A percentile compares a stretch with the other conserved stretches of the same genome.
Evolutionary conservation across 2,888 invertebrate genomes (phyloP).

Genomic region (Malthinus seriepunctatus): DNA sequence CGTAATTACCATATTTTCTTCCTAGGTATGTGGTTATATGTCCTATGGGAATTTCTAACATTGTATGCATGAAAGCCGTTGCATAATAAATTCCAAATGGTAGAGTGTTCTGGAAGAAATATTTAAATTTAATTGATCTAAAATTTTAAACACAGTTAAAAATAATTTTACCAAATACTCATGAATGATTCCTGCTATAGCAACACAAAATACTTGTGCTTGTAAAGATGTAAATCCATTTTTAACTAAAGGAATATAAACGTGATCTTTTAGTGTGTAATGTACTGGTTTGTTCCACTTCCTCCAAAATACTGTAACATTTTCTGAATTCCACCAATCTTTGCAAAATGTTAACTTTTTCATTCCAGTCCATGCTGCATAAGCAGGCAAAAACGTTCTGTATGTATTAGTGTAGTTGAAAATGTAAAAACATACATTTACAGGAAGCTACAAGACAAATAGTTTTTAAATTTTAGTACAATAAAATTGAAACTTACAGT

Average conservation of each 20-base stretch:
- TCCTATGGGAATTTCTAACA: constrained; percentile 10
- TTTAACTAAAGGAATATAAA: constrained; percentile 9
- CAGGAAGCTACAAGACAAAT: constrained; percentile 10
- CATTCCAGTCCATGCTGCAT: constrained; percentile 7
- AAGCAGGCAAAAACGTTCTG: neutral
- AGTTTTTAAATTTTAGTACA: neutral
- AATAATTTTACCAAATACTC: constrained; percentile 12
- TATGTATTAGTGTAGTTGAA: constrained; percentile 3
- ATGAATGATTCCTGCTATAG: constrained; percentile 15
- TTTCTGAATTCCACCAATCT: constrained; percentile 18
- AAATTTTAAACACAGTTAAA: neutral
- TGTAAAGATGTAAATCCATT: neutral
- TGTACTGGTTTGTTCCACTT: constrained; percentile 16
- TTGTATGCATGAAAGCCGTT: neutral
- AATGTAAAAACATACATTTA: constrained; percentile 8
- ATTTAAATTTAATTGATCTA: neutral
- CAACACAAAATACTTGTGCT: constrained; percentile 1
- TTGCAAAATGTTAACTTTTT: neutral
- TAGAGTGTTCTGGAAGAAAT: constrained; percentile 9
- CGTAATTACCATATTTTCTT: neutral
- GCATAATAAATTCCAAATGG: constrained; percentile 12
- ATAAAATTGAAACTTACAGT: neutral
- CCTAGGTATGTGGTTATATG: neutral
- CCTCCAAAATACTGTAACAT: constrained; percentile 11
- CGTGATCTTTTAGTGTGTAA: constrained; percentile 8